Conservation (phyloP, 1,140 invertebrate species). For the Kradibia gibbosae region DNA sequence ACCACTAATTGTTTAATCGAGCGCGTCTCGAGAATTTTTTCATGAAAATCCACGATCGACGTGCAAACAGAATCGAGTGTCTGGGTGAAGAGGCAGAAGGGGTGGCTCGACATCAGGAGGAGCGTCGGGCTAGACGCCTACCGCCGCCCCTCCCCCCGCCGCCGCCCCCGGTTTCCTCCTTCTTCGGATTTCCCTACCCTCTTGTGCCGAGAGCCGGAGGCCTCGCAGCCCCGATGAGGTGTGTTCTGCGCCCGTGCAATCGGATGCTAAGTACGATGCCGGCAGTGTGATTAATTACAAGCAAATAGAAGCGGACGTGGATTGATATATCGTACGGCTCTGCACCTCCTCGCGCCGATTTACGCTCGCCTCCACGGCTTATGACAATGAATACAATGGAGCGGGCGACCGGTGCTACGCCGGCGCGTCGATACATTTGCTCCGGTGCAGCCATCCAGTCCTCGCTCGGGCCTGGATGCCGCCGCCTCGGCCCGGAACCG, state of each 20-base stretch:
- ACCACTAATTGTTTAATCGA: constrained; percentile 50
- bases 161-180: no score
- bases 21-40: constrained; percentile 29
- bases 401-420: constrained; percentile 15
- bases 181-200: background rate
- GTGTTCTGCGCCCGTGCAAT: no score
- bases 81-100: background rate
- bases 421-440: constrained; percentile 37
- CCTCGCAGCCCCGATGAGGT: no score
- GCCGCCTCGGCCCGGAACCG: background rate
- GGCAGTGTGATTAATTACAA: constrained; percentile 68
- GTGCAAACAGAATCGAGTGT: background rate
- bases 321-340: constrained; percentile 66
- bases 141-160: no score
- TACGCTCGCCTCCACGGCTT: constrained; percentile 66
- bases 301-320: constrained; percentile 68
- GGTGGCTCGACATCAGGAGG: no score
- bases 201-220: constrained; percentile 38
- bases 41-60: constrained; percentile 20
- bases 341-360: constrained; percentile 64
- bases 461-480: background rate
- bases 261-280: constrained; percentile 66
- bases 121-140: no score
- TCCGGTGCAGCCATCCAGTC: constrained; percentile 24
- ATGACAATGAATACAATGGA: constrained; percentile 64